Percentiles rank a stretch among this genome's conserved stretches.
Conservation (phyloP, 2,797 vertebrate species). For the Eidolon dupreanum region DNA sequence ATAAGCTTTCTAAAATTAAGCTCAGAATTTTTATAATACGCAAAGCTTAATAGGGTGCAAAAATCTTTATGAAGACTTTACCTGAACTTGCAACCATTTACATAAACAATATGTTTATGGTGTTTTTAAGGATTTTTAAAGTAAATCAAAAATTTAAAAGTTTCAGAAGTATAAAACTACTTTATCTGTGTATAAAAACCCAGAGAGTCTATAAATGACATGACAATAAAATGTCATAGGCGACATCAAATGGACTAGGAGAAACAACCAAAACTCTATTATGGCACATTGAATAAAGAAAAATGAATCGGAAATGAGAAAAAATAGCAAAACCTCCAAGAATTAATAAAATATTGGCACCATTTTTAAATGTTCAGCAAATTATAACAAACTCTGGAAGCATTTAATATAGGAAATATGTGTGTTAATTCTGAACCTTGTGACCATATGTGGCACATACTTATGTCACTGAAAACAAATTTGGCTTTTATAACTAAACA, state of each 20-base stretch:
- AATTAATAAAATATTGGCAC: background rate
- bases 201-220: background rate
- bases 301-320: background rate
- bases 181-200: background rate
- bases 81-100: background rate
- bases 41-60: background rate
- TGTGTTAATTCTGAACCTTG: background rate
- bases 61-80: background rate
- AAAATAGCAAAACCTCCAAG: background rate
- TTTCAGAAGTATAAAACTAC: background rate
- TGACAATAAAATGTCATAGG: background rate
- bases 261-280: background rate
- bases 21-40: background rate
- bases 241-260: background rate
- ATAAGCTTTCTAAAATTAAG: background rate
- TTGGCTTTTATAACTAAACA: background rate
- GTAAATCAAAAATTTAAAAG: background rate
- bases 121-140: constrained; percentile 9
- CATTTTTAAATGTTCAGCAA: constrained; percentile 14
- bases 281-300: background rate
- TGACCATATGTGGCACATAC: background rate
- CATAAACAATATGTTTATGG: background rate
- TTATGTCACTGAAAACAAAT: background rate
- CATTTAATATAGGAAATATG: background rate
- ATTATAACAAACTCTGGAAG: background rate